These are phyloP conservation scores for Heliconius nattereri DNA, from an alignment of 1,140 invertebrate genomes.

Conservation along the genomic window DNA sequence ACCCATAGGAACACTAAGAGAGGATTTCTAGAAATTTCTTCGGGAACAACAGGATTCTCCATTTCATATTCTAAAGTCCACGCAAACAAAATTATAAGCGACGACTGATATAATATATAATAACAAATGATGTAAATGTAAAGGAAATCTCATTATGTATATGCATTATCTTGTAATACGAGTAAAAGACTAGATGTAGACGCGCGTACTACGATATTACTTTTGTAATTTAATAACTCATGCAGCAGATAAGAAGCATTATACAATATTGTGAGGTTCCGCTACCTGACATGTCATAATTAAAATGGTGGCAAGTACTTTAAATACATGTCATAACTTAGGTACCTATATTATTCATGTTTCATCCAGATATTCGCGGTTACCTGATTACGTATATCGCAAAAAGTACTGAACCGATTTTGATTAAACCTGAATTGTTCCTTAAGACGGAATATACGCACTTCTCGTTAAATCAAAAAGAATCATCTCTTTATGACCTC, in stretches of 20 bases:
- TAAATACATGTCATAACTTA: not conserved
- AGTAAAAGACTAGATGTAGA: constrained; percentile 16
- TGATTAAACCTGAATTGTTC: no score
- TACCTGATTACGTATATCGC: no score
- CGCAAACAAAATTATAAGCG: not conserved
- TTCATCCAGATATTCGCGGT: no score
- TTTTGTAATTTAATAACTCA: not conserved
- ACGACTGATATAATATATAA: not conserved
- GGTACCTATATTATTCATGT: no score
- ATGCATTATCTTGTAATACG: constrained; percentile 25
- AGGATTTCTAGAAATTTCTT: no score
- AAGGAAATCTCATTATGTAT: constrained; percentile 30
- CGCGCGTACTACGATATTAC: constrained; percentile 1
- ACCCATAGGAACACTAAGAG: no score
- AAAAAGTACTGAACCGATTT: no score
- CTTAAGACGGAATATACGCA: no score
- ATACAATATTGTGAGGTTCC: not conserved
- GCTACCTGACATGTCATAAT: not conserved
- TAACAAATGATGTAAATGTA: constrained; percentile 28
- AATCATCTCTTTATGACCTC: no score
- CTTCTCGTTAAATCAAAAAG: no score
- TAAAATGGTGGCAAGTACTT: not conserved
- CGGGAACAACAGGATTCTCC: no score
- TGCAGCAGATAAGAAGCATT: not conserved
- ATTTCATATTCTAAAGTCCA: no score